A percentile compares a stretch with the other conserved stretches of the same genome.
Conservation (phyloP, 2,113 vertebrate species). For the Choloepus hoffmanni region DNA sequence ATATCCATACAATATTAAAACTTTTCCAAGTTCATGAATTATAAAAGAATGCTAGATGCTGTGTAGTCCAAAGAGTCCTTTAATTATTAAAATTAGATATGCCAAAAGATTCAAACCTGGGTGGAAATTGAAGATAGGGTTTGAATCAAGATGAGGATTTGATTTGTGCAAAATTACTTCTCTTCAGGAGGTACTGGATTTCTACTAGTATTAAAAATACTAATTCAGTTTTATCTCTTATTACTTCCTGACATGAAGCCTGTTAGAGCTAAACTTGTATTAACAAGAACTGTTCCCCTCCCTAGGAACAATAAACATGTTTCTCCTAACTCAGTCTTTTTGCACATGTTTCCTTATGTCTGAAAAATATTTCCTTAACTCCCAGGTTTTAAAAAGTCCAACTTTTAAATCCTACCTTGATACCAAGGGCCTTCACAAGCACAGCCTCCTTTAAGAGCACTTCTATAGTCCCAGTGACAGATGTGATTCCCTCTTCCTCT, state of each 20-base stretch:
- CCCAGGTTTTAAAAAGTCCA: neutral
- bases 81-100: conserved; percentile 82
- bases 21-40: conserved; percentile 82
- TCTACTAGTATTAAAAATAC: conserved; percentile 70
- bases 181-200: conserved; percentile 73
- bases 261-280: conserved; percentile 54
- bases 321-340: neutral
- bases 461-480: neutral
- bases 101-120: conserved; percentile 75
- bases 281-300: conserved; percentile 53
- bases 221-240: conserved; percentile 79
- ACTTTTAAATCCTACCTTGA: neutral
- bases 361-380: neutral
- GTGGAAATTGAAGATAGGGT: conserved; percentile 73
- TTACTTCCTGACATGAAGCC: conserved; percentile 74
- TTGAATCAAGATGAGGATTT: conserved; percentile 75
- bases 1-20: conserved; percentile 78
- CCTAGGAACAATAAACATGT: neutral
- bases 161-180: conserved; percentile 76
- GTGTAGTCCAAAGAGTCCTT: conserved; percentile 68
- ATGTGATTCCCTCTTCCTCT: neutral
- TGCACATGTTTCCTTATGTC: neutral
- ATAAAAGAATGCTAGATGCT: conserved; percentile 68
- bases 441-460: neutral
- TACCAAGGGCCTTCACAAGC: neutral